Evolutionary conservation across 2,888 invertebrate species (phyloP).

Genomic region (Embidobia sp.): DNA sequence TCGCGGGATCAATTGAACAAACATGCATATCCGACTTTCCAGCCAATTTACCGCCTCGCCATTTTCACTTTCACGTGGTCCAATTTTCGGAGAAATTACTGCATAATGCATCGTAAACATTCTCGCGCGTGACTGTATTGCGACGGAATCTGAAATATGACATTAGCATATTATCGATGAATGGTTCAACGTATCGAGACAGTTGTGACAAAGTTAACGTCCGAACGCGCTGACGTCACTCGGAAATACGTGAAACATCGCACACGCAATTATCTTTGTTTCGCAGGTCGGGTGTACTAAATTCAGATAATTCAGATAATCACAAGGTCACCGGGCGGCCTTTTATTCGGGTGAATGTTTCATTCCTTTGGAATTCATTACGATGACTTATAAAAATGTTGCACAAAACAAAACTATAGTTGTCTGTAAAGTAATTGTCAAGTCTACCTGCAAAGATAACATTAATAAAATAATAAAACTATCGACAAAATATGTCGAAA

Average conservation of each 20-base stretch:
- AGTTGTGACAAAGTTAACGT: slow-evolving; percentile 29
- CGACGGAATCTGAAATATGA: slow-evolving; percentile 39
- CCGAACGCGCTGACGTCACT: slow-evolving; percentile 38
- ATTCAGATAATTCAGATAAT: slow-evolving; percentile 56
- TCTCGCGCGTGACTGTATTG: slow-evolving; percentile 11
- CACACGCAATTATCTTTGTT: slow-evolving; percentile 33
- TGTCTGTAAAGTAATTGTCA: too few relatives aligned
- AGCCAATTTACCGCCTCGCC: background rate
- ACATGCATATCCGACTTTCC: background rate
- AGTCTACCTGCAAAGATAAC: too few relatives aligned
- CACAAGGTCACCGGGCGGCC: slow-evolving; percentile 33
- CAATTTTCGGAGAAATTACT: slow-evolving; percentile 10
- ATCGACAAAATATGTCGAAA: too few relatives aligned
- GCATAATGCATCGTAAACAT: slow-evolving; percentile 1
- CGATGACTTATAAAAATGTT: too few relatives aligned
- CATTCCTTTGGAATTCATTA: too few relatives aligned
- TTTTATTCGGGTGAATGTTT: too few relatives aligned
- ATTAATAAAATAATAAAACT: too few relatives aligned
- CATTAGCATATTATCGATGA: slow-evolving; percentile 53
- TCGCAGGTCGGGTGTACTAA: slow-evolving; percentile 17
- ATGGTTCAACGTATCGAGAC: slow-evolving; percentile 26
- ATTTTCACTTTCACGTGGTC: slow-evolving; percentile 4
- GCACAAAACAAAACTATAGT: too few relatives aligned
- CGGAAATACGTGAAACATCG: slow-evolving; percentile 48
- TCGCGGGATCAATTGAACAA: background rate